phyloP scores from a whole-genome alignment of 2,113 vertebrate genomes.

The Suncus etruscus region DNA sequence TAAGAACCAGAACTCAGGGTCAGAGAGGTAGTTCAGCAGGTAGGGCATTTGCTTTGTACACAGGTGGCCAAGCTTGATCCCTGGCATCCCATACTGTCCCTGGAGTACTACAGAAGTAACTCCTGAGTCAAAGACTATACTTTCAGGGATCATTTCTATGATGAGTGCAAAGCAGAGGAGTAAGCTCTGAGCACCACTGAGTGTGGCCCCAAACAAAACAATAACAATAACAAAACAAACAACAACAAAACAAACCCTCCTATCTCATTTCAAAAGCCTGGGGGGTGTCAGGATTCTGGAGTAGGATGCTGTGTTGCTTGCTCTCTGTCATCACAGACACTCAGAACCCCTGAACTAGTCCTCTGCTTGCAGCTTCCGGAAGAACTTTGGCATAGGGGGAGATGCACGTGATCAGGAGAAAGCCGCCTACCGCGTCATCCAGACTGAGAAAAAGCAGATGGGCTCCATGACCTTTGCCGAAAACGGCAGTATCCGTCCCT shows the following conservation, averaged over 20 bases:
- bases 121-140: too few species aligned
- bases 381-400: conserved; percentile 89
- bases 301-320: background rate
- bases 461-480: conserved; percentile 92
- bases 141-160: too few species aligned
- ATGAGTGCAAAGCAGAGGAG: too few species aligned
- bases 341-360: background rate
- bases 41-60: too few species aligned
- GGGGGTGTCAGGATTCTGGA: background rate
- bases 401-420: conserved; percentile 11
- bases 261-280: background rate
- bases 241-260: too few species aligned
- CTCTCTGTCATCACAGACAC: background rate
- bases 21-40: too few species aligned
- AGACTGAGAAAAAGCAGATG: conserved; percentile 88
- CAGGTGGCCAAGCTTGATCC: too few species aligned
- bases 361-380: conserved; percentile 87
- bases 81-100: too few species aligned
- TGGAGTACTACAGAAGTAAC: too few species aligned
- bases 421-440: conserved; percentile 89
- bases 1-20: background rate
- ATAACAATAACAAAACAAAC: too few species aligned
- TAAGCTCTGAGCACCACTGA: too few species aligned
- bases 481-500: conserved; percentile 87
- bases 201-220: too few species aligned